Evolutionary conservation across 2,113 vertebrate genomes (phyloP).

Genomic region (Datnioides undecimradiatus): DNA sequence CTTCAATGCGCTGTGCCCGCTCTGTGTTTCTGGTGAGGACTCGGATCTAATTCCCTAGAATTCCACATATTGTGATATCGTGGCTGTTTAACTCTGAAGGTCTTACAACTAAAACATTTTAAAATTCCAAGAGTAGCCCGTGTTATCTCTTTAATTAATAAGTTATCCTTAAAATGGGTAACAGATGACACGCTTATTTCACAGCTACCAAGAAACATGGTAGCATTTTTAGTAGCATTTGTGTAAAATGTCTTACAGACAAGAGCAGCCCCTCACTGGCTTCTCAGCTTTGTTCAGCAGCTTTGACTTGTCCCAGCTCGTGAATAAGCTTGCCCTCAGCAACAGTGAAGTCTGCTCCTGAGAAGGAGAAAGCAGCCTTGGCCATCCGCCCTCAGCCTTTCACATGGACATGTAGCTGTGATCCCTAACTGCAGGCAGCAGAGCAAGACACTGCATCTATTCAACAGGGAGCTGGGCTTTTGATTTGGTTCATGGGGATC

Average conservation of each 20-base stretch:
- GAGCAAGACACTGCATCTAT: slow-evolving; percentile 58
- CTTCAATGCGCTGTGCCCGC: not conserved
- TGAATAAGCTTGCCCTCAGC: slow-evolving; percentile 48
- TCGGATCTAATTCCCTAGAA: not conserved
- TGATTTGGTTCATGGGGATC: slow-evolving; percentile 76
- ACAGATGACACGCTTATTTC: not conserved
- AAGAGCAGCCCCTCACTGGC: slow-evolving; percentile 2
- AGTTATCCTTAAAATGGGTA: not conserved
- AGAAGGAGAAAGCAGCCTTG: slow-evolving; percentile 57
- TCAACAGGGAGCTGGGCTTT: slow-evolving; percentile 66
- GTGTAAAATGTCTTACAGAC: not conserved
- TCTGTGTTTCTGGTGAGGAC: no score
- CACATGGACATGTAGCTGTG: slow-evolving; percentile 42
- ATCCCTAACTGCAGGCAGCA: slow-evolving; percentile 52
- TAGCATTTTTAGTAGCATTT: not conserved
- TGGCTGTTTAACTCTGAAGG: not conserved
- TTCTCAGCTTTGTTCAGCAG: slow-evolving; percentile 47
- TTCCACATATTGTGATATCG: not conserved
- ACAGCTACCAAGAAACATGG: not conserved
- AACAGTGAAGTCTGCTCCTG: slow-evolving; percentile 31
- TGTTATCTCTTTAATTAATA: not conserved
- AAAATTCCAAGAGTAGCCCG: not conserved
- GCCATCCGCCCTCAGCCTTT: slow-evolving; percentile 63
- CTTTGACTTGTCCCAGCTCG: slow-evolving; percentile 29
- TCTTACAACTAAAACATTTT: not conserved